phyloP scores from a whole-genome alignment of 2,888 invertebrate genomes.

The Paralinhomoeus sp. region DNA sequence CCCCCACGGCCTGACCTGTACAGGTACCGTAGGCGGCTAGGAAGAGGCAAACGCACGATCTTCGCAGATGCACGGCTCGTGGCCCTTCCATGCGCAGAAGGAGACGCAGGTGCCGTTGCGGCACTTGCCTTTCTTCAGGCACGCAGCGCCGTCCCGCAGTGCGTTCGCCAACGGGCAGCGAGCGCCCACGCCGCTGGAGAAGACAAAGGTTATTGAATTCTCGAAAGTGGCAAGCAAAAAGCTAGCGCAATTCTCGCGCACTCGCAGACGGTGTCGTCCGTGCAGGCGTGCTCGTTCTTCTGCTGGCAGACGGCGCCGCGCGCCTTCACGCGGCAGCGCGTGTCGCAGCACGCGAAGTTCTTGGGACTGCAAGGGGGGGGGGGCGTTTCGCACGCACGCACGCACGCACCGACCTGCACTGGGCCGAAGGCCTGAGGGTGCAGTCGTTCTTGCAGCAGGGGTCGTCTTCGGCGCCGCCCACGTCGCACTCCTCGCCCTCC shows the following conservation, averaged over 20 bases:
- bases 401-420: conserved; percentile 3
- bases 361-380: conserved; percentile 47
- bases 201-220: not conserved
- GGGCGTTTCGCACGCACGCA: too few species aligned
- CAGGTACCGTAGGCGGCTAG: too few species aligned
- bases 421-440: conserved; percentile 3
- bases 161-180: too few species aligned
- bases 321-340: conserved; percentile 62
- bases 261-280: conserved; percentile 47
- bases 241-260: conserved; percentile 34
- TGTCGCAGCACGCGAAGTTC: conserved; percentile 70
- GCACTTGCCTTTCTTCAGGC: conserved; percentile 49
- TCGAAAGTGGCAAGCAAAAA: not conserved
- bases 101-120: conserved; percentile 68
- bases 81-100: conserved; percentile 73
- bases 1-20: too few species aligned
- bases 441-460: conserved; percentile 48
- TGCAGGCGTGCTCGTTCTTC: conserved; percentile 69
- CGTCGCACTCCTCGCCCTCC: conserved; percentile 83
- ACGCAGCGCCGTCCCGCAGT: too few species aligned
- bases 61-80: conserved; percentile 87
- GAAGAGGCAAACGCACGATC: conserved; percentile 49
- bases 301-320: conserved; percentile 46
- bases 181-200: too few species aligned
- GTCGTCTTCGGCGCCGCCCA: conserved; percentile 72